These are phyloP conservation scores for Lasioglossum villosulum DNA, from an alignment of 2,888 invertebrate genomes.

Conservation along the genomic window DNA sequence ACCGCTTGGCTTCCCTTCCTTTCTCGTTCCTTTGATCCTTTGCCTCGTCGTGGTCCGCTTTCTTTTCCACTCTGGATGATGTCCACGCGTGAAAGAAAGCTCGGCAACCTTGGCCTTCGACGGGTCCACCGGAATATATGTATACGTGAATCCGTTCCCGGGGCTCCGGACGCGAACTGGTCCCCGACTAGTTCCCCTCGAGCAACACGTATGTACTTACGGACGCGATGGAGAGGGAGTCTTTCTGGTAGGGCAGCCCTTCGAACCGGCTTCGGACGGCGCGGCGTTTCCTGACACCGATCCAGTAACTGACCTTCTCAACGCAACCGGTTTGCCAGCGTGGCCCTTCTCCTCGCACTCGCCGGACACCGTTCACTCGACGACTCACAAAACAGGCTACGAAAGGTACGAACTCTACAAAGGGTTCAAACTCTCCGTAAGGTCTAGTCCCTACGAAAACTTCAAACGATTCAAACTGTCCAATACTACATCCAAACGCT, in stretches of 20 bases:
- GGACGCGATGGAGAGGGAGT: not conserved
- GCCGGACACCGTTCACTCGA: conserved; percentile 35
- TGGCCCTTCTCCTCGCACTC: not conserved
- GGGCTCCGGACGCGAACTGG: not conserved
- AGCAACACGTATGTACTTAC: not conserved
- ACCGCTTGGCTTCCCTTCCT: conserved; percentile 17
- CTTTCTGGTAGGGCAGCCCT: not conserved
- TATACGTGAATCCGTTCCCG: not conserved
- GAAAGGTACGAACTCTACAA: not conserved
- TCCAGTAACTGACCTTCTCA: conserved; percentile 70
- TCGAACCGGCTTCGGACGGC: not conserved
- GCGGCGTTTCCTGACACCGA: conserved; percentile 34
- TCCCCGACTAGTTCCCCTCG: not conserved
- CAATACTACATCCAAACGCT: no score
- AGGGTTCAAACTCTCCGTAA: not conserved
- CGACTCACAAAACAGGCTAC: not conserved
- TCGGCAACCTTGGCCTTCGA: conserved; percentile 65
- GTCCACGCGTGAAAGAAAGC: conserved; percentile 24
- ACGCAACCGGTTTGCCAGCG: conserved; percentile 64
- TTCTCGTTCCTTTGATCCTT: conserved; percentile 4
- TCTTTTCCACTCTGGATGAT: not conserved
- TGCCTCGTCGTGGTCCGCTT: not conserved
- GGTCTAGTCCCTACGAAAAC: not conserved
- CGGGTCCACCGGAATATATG: not conserved
- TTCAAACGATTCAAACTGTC: not conserved